These are phyloP conservation scores for Columba livia DNA, from an alignment of 2,113 vertebrate genomes.

Conservation along the genomic window DNA sequence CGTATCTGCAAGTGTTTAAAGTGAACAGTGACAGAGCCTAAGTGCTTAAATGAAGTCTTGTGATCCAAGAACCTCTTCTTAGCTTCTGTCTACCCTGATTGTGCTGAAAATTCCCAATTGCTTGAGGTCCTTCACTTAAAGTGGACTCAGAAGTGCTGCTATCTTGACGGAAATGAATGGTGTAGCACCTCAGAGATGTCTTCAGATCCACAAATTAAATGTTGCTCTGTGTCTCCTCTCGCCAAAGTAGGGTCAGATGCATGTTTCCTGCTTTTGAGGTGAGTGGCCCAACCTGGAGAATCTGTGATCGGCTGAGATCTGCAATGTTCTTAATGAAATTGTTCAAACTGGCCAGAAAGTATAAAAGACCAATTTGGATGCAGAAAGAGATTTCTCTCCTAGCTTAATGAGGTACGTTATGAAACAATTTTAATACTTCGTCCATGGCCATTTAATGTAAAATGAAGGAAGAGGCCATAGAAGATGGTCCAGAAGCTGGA, in stretches of 20 bases:
- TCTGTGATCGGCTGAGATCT: not conserved
- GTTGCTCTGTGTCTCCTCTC: not conserved
- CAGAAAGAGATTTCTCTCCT: not conserved
- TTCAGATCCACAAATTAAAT: not conserved
- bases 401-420: not conserved
- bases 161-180: not conserved
- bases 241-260: not conserved
- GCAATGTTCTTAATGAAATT: not conserved
- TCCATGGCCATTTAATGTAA: not conserved
- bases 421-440: not conserved
- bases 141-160: not conserved
- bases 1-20: conserved; percentile 43
- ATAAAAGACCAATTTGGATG: conserved; percentile 2
- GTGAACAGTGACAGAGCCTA: conserved; percentile 19
- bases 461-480: not conserved
- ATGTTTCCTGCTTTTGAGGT: not conserved
- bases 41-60: conserved; percentile 54
- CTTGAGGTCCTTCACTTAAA: conserved; percentile 25
- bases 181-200: not conserved
- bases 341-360: not conserved
- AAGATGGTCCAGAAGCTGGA: not conserved
- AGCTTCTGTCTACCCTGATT: conserved; percentile 38
- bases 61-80: conserved; percentile 52
- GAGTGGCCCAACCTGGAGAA: not conserved
- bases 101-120: conserved; percentile 26